phyloP scores from a whole-genome alignment of 2,888 invertebrate genomes.

The Oligia latruncula region DNA sequence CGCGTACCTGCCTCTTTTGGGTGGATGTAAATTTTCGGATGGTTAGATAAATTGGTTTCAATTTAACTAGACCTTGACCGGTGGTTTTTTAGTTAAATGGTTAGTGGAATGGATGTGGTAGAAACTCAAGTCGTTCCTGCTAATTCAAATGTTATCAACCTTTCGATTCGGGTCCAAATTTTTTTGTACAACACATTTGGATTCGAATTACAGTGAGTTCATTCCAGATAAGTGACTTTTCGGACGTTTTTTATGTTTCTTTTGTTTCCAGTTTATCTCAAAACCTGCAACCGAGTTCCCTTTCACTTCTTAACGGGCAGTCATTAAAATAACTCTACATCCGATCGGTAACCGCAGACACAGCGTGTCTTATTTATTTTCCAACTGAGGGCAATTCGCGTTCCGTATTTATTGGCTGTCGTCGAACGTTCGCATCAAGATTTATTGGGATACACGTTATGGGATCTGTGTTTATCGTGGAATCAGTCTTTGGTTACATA shows the following conservation, averaged over 20 bases:
- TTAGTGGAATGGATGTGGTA: neutral
- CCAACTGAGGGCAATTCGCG: constrained; percentile 77
- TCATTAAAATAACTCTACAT: constrained; percentile 67
- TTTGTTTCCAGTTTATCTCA: neutral
- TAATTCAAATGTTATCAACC: constrained; percentile 25
- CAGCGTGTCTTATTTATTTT: constrained; percentile 78
- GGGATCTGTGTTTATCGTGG: constrained; percentile 59
- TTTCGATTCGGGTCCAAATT: constrained; percentile 26
- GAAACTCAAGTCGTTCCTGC: neutral
- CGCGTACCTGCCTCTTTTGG: constrained; percentile 34
- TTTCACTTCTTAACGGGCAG: constrained; percentile 51
- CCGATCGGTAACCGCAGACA: constrained; percentile 67
- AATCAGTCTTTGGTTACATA: constrained; percentile 52
- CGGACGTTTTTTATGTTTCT: neutral
- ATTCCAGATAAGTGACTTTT: neutral
- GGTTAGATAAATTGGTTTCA: constrained; percentile 19
- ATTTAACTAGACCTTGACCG: constrained; percentile 8
- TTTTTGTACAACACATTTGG: constrained; percentile 2
- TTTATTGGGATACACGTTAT: constrained; percentile 74
- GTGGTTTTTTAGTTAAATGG: neutral
- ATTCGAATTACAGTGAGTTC: constrained; percentile 9
- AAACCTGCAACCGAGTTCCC: neutral
- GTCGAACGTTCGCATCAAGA: constrained; percentile 69
- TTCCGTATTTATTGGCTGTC: constrained; percentile 76
- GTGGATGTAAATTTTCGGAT: constrained; percentile 24